Conservation (phyloP, 2,888 invertebrate species). For the Parnassius mnemosyne region DNA sequence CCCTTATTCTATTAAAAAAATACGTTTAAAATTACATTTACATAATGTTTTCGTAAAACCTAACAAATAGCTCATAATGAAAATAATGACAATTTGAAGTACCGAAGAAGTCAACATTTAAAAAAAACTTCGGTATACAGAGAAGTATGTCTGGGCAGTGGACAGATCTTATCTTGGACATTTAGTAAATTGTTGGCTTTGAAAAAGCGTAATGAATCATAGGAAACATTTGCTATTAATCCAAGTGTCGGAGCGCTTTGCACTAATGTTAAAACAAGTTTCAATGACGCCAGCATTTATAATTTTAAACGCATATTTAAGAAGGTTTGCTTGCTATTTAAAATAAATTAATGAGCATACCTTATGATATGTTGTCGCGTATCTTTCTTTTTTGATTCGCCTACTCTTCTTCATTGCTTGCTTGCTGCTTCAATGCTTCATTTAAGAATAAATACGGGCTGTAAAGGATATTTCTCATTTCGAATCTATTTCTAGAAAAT, state of each 20-base stretch:
- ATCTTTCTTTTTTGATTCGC: too few relatives aligned
- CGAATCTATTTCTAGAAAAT: too few relatives aligned
- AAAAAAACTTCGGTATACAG: background rate
- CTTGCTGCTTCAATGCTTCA: too few relatives aligned
- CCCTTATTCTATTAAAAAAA: too few relatives aligned
- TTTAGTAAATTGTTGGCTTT: slow-evolving; percentile 24
- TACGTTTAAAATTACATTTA: too few relatives aligned
- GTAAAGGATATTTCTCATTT: too few relatives aligned
- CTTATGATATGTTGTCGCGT: background rate
- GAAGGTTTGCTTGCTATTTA: background rate
- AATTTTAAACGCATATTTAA: slow-evolving; percentile 21
- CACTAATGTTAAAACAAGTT: slow-evolving; percentile 21
- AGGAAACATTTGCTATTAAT: slow-evolving; percentile 25
- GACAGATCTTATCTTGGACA: slow-evolving; percentile 21
- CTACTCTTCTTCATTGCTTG: too few relatives aligned
- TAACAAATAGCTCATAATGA: too few relatives aligned
- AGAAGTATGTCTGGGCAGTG: slow-evolving; percentile 13
- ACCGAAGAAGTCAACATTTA: too few relatives aligned
- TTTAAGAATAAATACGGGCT: too few relatives aligned
- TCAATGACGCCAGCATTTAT: slow-evolving; percentile 17
- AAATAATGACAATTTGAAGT: too few relatives aligned
- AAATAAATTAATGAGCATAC: slow-evolving; percentile 1
- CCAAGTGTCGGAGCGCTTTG: slow-evolving; percentile 12
- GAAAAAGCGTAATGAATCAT: slow-evolving; percentile 25
- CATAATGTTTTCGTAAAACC: too few relatives aligned